A percentile compares a stretch with the other conserved stretches of the same genome.
Evolutionary conservation across 2,888 invertebrate species (phyloP).

Genomic region (Drosophila ochracea): DNA sequence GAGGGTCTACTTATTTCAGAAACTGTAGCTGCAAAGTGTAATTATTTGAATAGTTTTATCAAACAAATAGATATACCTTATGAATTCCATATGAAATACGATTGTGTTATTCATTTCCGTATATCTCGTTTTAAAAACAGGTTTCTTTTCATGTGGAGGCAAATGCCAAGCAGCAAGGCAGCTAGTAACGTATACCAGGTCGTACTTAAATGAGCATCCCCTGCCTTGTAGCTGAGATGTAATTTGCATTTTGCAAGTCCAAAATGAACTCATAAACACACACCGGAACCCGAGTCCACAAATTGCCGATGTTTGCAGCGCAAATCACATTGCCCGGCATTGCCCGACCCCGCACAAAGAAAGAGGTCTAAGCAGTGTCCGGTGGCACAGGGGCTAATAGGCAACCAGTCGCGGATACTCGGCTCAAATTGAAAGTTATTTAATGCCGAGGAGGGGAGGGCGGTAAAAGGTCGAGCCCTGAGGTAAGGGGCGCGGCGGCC

Average conservation of each 20-base stretch:
- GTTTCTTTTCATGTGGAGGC: neutral
- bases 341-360: constrained; percentile 25
- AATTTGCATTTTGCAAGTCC: constrained; percentile 66
- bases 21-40: neutral
- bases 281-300: constrained; percentile 64
- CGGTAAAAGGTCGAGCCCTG: constrained; percentile 16
- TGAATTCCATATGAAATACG: neutral
- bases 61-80: neutral
- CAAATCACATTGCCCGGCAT: constrained; percentile 48
- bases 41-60: neutral
- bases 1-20: neutral
- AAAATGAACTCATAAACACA: constrained; percentile 75
- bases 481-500: constrained; percentile 36
- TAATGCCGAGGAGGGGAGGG: constrained; percentile 44
- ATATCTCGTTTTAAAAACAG: neutral
- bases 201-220: neutral
- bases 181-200: neutral
- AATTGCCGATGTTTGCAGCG: constrained; percentile 66
- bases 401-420: constrained; percentile 65
- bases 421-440: constrained; percentile 81
- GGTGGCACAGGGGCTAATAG: constrained; percentile 66
- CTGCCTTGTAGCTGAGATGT: constrained; percentile 17
- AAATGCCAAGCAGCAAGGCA: too few species aligned
- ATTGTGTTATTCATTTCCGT: neutral
- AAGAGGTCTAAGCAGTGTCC: constrained; percentile 44